Percentiles rank a stretch among this genome's conserved stretches.
These are phyloP conservation scores for Torymus texanus DNA, from an alignment of 2,888 invertebrate genomes.

Conservation along the genomic window DNA sequence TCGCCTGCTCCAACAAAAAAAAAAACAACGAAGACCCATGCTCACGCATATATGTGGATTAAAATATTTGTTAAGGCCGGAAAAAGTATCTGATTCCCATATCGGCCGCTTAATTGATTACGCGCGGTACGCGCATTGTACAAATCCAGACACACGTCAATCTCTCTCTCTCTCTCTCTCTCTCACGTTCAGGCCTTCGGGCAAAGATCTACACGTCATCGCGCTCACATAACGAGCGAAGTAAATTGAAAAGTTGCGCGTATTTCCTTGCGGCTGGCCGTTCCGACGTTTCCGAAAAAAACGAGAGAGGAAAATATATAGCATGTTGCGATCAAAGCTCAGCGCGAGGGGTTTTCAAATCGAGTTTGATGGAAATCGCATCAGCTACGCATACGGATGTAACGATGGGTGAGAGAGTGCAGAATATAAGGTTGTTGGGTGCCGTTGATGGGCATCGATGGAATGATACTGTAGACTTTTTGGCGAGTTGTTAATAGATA, in stretches of 20 bases:
- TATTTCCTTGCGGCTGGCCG: constrained; percentile 28
- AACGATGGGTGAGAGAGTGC: neutral
- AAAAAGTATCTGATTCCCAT: constrained; percentile 44
- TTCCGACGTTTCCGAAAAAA: constrained; percentile 8
- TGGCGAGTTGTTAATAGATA: too few relatives aligned
- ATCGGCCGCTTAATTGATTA: constrained; percentile 36
- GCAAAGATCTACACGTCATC: neutral
- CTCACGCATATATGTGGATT: constrained; percentile 2
- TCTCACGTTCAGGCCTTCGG: too few relatives aligned
- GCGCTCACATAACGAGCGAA: constrained; percentile 42
- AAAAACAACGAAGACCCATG: constrained; percentile 6
- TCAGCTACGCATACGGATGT: neutral
- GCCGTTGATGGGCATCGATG: too few relatives aligned
- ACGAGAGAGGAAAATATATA: constrained; percentile 10
- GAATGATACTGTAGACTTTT: too few relatives aligned
- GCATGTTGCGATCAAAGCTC: constrained; percentile 44
- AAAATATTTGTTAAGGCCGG: constrained; percentile 35
- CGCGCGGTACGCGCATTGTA: constrained; percentile 21
- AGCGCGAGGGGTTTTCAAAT: constrained; percentile 19
- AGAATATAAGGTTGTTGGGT: constrained; percentile 10
- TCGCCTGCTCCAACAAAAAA: neutral
- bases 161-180: constrained; percentile 12
- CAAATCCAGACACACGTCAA: constrained; percentile 47
- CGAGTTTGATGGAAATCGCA: constrained; percentile 16
- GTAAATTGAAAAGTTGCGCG: constrained; percentile 52